A percentile compares a stretch with the other conserved stretches of the same genome.
Conservation (phyloP, 2,113 vertebrate genomes). For the Mus pahari region DNA sequence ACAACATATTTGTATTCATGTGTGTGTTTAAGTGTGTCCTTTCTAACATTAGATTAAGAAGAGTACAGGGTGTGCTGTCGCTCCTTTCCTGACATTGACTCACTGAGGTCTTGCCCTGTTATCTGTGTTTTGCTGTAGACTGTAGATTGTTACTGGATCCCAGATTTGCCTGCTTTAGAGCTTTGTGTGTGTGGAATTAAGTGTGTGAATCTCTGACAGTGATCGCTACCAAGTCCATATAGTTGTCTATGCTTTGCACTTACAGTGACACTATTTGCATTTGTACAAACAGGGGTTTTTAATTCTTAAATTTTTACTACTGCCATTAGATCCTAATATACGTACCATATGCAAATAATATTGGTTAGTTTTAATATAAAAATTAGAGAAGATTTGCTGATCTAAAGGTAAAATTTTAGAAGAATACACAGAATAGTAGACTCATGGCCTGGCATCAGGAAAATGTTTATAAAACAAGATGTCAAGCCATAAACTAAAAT, state of each 20-base stretch:
- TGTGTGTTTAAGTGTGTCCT: neutral
- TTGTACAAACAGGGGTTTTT: neutral
- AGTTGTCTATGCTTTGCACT: neutral
- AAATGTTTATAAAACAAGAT: neutral
- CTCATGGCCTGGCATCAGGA: neutral
- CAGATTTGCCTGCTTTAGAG: neutral
- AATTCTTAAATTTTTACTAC: neutral
- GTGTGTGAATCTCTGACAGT: neutral
- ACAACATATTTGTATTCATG: neutral
- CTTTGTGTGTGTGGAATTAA: neutral
- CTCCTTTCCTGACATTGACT: neutral
- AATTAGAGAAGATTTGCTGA: neutral
- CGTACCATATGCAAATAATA: neutral
- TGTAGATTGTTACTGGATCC: neutral
- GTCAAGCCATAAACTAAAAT: neutral
- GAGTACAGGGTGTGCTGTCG: rapidly evolving
- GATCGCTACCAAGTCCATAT: neutral
- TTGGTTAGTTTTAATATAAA: neutral
- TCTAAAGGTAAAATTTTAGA: neutral
- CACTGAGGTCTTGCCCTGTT: neutral
- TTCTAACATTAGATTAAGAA: neutral
- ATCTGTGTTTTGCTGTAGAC: neutral
- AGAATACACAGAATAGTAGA: neutral
- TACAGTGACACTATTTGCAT: neutral
- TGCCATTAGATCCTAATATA: neutral